Evolutionary conservation across 64 coral and sea anemone genomes (phyloP).

Genomic region (Catalaphyllia jardinei): DNA sequence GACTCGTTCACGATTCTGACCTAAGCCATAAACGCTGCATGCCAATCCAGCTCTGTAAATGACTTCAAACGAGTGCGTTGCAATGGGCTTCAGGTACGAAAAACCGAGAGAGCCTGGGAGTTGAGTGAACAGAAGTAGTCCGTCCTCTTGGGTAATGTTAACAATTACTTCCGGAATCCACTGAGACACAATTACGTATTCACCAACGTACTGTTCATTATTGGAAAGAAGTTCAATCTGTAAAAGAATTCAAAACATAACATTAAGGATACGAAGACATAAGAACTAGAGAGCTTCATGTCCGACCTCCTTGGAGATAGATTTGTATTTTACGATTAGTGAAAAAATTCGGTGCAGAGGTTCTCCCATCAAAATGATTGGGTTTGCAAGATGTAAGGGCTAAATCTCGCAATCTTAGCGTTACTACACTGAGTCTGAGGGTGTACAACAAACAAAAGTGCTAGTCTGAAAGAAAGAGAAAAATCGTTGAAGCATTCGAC

Average conservation of each 20-base stretch:
- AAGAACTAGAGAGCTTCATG: neutral
- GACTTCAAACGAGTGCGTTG: slow-evolving; percentile 71
- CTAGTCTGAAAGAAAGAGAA: no score
- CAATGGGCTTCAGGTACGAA: slow-evolving; percentile 73
- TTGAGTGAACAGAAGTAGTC: slow-evolving; percentile 73
- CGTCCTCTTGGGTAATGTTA: slow-evolving; percentile 69
- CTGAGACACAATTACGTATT: slow-evolving; percentile 66
- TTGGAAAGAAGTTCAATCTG: slow-evolving; percentile 70
- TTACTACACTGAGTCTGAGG: no score
- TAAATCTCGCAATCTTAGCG: no score
- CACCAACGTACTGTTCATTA: slow-evolving; percentile 55
- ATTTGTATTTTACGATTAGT: no score
- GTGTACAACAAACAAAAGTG: no score
- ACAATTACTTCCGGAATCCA: slow-evolving; percentile 88
- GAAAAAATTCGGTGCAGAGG: no score
- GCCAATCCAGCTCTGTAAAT: slow-evolving; percentile 80
- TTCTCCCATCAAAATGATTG: no score
- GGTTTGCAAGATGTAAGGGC: no score
- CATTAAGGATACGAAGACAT: neutral
- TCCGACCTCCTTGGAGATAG: no score
- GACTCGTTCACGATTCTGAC: slow-evolving; percentile 90
- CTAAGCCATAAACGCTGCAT: slow-evolving; percentile 78
- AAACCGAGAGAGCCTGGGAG: slow-evolving; percentile 69
- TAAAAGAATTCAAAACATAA: neutral
- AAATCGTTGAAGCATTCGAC: no score